Percentiles rank a stretch among this genome's conserved stretches.
Evolutionary conservation across 2,113 vertebrate genomes (phyloP).

Genomic region (Orthonyx spaldingii): DNA sequence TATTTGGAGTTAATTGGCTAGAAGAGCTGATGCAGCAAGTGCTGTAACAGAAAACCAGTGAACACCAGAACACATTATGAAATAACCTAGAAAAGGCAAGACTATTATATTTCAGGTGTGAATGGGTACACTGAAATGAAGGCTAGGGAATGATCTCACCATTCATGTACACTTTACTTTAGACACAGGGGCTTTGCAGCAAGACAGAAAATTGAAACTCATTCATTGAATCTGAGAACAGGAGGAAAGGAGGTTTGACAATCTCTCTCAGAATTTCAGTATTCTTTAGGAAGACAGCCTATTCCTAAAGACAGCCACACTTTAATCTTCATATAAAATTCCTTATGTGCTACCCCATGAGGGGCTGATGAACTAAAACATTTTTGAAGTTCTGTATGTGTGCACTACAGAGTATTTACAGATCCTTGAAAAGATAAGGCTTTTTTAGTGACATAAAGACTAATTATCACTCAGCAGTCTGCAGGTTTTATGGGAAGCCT

Average conservation of each 20-base stretch:
- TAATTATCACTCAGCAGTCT: neutral
- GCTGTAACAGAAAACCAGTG: neutral
- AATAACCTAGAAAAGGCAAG: neutral
- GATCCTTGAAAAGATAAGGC: neutral
- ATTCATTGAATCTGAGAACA: neutral
- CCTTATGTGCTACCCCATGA: neutral
- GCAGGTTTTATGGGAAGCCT: neutral
- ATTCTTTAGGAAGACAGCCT: neutral
- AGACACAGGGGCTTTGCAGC: neutral
- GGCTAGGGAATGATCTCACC: neutral
- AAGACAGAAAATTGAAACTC: neutral
- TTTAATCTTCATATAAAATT: neutral
- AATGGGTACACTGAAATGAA: neutral
- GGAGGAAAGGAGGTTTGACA: neutral
- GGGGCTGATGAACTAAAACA: neutral
- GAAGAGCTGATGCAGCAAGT: neutral
- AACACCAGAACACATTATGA: neutral
- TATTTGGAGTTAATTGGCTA: neutral
- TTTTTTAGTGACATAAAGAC: neutral
- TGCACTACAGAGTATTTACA: neutral
- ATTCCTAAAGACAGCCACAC: neutral
- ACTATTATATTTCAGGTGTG: neutral
- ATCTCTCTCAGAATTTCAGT: neutral
- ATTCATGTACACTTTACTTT: neutral
- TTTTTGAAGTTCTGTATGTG: neutral